Base-by-base conservation (phyloP, 2,113 vertebrate genomes). In the Tachuris rubrigastra region DNA sequence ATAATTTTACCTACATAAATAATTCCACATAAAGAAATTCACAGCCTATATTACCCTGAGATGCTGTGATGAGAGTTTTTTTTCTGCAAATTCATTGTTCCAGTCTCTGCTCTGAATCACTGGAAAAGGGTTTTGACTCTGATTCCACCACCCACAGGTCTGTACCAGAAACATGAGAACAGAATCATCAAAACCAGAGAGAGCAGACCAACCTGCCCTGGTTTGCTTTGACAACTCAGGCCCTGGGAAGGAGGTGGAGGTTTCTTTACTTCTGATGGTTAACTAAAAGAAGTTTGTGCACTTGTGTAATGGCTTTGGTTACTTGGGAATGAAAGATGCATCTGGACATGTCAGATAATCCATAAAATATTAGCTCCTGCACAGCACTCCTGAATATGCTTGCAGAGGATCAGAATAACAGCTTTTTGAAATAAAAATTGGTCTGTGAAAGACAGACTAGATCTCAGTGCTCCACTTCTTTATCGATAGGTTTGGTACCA, bases 111-210 rank as follows among this genome's bases (percentile, higher is more conserved):
- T 90, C 39, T 24, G 20, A 60, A 63, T 75, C 11, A 28, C 7
- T 31, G 19, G 21, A 47, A 82, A 72, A 58, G 21, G 35, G 47
- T 31, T 60, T 75, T 68, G 21, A 33, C 33, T 65, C 59, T 24
- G 21, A 76, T 75, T 92, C 44, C 50, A 27, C 17, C 30, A 12
- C 25, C 15, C 46, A 50, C 8, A 75, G 72, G 27, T 67, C 28
- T 4, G 0, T 20, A 52, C 33, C 41, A 41, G 89, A 72, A 55
- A 44, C 72, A 80, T 0, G 0, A 47, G 44, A 60, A 84, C 53
- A 72, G 53, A 83, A 46, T 53, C n/a, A 31, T 25, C 10, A 39
- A 80, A 82, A 60, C 6, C 63, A 94, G 65, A 73, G 85, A 15
- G 14, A 77, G 31, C 31, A 89, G 68, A 53, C 16, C 77, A 50